Evolutionary conservation across 2,888 invertebrate species (phyloP).

Genomic region (Augochlorella aurata): DNA sequence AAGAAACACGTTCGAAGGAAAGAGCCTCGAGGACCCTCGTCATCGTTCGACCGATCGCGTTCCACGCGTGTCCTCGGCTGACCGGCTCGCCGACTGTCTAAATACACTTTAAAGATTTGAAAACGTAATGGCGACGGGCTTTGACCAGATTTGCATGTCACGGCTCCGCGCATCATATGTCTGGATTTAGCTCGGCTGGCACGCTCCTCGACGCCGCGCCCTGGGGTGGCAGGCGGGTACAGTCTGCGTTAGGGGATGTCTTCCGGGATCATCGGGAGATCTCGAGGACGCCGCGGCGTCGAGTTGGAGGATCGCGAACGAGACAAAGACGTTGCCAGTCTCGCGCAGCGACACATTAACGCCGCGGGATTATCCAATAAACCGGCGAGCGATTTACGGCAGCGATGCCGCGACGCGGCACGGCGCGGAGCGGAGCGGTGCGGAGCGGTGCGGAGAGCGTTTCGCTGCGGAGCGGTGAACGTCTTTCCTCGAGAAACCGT

Average conservation of each 20-base stretch:
- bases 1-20: not conserved
- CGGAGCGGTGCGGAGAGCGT: not conserved
- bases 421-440: not conserved
- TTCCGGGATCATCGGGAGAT: constrained; percentile 65
- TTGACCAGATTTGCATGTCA: constrained; percentile 82
- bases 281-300: constrained; percentile 41
- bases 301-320: constrained; percentile 48
- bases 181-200: constrained; percentile 79
- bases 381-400: constrained; percentile 77
- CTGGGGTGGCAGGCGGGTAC: constrained; percentile 49
- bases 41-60: constrained; percentile 12
- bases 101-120: constrained; percentile 82
- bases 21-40: constrained; percentile 13
- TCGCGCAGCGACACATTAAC: constrained; percentile 76
- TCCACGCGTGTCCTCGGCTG: constrained; percentile 21
- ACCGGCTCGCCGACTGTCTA: constrained; percentile 76
- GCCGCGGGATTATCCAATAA: constrained; percentile 80
- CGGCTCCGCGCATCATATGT: constrained; percentile 82
- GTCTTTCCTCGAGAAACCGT: constrained; percentile 11
- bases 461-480: not conserved
- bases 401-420: constrained; percentile 8
- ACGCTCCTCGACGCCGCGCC: constrained; percentile 49
- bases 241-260: constrained; percentile 46
- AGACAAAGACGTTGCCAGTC: constrained; percentile 67
- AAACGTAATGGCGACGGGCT: constrained; percentile 82